A percentile compares a stretch with the other conserved stretches of the same genome.
phyloP scores from a whole-genome alignment of 2,113 vertebrate species.

The Cyanoderma ruficeps region DNA sequence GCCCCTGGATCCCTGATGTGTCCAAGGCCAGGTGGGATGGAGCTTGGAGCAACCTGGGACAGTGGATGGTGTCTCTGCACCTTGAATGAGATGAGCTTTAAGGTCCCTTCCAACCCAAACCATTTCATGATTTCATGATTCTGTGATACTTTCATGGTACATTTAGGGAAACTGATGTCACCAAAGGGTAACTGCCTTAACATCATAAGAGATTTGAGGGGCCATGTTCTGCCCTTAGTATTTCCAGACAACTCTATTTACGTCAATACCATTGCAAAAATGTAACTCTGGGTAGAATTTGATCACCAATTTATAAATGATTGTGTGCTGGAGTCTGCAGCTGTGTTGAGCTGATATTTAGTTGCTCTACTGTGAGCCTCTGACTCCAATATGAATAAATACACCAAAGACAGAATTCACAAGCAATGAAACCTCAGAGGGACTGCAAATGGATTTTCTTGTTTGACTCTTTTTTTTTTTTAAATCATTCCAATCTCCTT shows the following conservation, averaged over 20 bases:
- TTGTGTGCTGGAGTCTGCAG: constrained; percentile 21
- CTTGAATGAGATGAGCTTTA: neutral
- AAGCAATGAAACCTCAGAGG: neutral
- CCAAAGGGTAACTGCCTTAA: neutral
- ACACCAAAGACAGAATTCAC: constrained; percentile 10
- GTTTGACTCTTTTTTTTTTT: neutral
- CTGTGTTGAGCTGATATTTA: constrained; percentile 59
- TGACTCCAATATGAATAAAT: constrained; percentile 1
- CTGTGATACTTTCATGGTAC: neutral
- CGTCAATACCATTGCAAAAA: neutral
- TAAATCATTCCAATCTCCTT: neutral
- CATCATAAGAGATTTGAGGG: neutral
- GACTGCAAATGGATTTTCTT: constrained; percentile 31
- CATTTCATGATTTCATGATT: neutral
- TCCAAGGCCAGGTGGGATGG: neutral
- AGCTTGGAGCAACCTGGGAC: neutral
- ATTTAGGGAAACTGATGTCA: neutral
- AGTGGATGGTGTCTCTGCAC: neutral
- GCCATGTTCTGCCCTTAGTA: neutral
- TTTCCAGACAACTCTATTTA: neutral
- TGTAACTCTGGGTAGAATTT: neutral
- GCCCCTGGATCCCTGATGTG: neutral
- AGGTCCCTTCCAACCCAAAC: neutral
- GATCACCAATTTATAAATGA: constrained; percentile 20
- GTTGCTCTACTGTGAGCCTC: constrained; percentile 21